A percentile compares a stretch with the other conserved stretches of the same genome.
Conservation (phyloP, 2,797 vertebrate species). For the Pseudomugil tenellus region DNA sequence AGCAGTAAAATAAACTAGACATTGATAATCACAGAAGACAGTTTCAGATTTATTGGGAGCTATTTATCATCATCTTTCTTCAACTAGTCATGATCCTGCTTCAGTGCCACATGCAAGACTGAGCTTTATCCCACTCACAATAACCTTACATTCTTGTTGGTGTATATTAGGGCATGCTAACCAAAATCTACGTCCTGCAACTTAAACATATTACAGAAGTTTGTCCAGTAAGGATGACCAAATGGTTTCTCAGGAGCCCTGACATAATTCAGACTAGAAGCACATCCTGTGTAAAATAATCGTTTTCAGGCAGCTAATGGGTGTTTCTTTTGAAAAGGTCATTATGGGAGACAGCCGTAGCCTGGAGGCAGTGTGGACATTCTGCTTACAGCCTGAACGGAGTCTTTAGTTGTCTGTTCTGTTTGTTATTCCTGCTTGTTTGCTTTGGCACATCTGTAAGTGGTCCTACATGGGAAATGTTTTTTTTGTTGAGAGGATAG, state of each 20-base stretch:
- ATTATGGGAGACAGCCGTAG: conserved; percentile 17
- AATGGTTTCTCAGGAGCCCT: conserved; percentile 28
- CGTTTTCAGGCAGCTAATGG: conserved; percentile 33
- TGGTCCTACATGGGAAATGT: conserved; percentile 29
- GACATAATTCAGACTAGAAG: conserved; percentile 19
- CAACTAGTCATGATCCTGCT: conserved; percentile 32
- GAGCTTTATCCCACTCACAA: conserved; percentile 27
- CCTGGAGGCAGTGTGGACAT: conserved; percentile 26
- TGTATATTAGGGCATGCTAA: conserved; percentile 54
- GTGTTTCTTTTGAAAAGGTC: conserved; percentile 17
- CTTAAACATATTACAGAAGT: conserved; percentile 31
- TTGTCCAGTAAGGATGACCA: conserved; percentile 25
- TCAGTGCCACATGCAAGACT: conserved; percentile 33
- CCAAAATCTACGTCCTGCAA: conserved; percentile 55
- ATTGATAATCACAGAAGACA: conserved; percentile 10
- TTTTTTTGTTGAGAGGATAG: conserved; percentile 17
- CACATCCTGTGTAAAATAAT: conserved; percentile 9
- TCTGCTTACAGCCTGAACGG: conserved; percentile 21
- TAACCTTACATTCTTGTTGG: conserved; percentile 42
- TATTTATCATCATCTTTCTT: conserved; percentile 37
- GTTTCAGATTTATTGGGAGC: conserved; percentile 16
- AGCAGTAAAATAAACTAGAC: conserved; percentile 25
- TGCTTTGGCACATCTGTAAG: conserved; percentile 38
- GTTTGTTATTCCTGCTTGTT: conserved; percentile 34
- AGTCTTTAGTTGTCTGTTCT: conserved; percentile 44